Evolutionary conservation across 2,888 invertebrate genomes (phyloP).

Genomic region (Drosophila subsilvestris): DNA sequence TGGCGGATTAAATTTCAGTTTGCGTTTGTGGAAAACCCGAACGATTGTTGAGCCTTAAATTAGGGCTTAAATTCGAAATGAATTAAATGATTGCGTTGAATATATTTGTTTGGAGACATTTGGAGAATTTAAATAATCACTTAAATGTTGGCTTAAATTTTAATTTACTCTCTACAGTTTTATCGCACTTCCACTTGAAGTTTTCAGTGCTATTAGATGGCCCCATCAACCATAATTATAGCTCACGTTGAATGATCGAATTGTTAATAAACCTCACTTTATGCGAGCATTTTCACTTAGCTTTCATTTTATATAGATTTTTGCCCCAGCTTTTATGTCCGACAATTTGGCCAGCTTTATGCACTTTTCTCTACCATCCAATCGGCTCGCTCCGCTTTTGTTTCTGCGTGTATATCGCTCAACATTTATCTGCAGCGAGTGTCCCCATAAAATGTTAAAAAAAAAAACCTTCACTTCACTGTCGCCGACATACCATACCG

Average conservation of each 20-base stretch:
- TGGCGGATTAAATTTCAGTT: background rate
- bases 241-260: conserved; percentile 14
- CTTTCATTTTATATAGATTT: conserved; percentile 32
- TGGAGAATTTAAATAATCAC: no score
- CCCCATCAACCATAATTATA: conserved; percentile 32
- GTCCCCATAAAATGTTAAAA: conserved; percentile 43
- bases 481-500: conserved; percentile 46
- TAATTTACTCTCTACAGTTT: background rate
- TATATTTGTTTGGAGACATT: no score
- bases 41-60: background rate
- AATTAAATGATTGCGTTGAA: background rate
- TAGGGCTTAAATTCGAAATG: background rate
- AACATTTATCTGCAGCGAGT: conserved; percentile 29
- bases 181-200: conserved; percentile 9
- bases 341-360: conserved; percentile 38
- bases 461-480: conserved; percentile 26
- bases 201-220: conserved; percentile 6
- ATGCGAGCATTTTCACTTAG: conserved; percentile 41
- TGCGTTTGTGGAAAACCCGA: background rate
- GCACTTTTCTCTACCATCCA: conserved; percentile 32
- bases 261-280: conserved; percentile 29
- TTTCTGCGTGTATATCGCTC: conserved; percentile 2
- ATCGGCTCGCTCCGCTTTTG: background rate
- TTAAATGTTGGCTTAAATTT: background rate
- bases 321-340: conserved; percentile 31